Base-by-base conservation (phyloP, 2,113 vertebrate genomes). In the Cyanocitta stelleri region DNA sequence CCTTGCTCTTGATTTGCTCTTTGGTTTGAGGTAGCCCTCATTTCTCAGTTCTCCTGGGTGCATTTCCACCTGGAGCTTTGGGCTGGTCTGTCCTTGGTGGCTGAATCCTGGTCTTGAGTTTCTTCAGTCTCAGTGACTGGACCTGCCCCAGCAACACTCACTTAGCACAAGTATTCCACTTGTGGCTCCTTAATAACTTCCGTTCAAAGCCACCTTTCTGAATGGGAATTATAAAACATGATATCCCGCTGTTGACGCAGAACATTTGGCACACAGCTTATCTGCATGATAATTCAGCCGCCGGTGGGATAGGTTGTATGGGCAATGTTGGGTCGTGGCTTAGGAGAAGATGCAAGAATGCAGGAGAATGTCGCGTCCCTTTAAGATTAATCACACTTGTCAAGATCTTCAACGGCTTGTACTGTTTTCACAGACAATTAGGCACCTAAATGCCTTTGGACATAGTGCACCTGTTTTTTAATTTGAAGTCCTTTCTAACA, bases 371-470 rank as follows among this genome's bases (percentile, higher is more conserved):
- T 85, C 3, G 16, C 8, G 52, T 94, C 72, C 85, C 61, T 63
- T 82, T 61, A 39, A 93, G 90, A 96, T 90, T 90, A 95, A 96
- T 94, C 91, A 79, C 81, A 87, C 80, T 96, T 91, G 87, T 95
- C 89, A 92, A 93, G 91, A 67, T 72, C 91, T 78, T 95, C 77
- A 76, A 94, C 12, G 23, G 80, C 66, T 92, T 5, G 0, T 72
- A n/a, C 83, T 96, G 90, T 95, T 97, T 96, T 89, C 94, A 85
- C 92, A 96, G 95, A 95, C 91, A 97, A 48, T 89, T 91, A 94
- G 96, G 94, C 95, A 97, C 94, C 95, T 94, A 97, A 90, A 94
- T 93, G 82, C 73, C 86, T 89, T 84, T 81, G 61, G 96, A 97
- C 84, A 81, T 81, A 93, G 68, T 86, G 94, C 95, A 95, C 94